phyloP scores from a whole-genome alignment of 1,140 invertebrate genomes.

The Mycetomoellerius zeteki region DNA sequence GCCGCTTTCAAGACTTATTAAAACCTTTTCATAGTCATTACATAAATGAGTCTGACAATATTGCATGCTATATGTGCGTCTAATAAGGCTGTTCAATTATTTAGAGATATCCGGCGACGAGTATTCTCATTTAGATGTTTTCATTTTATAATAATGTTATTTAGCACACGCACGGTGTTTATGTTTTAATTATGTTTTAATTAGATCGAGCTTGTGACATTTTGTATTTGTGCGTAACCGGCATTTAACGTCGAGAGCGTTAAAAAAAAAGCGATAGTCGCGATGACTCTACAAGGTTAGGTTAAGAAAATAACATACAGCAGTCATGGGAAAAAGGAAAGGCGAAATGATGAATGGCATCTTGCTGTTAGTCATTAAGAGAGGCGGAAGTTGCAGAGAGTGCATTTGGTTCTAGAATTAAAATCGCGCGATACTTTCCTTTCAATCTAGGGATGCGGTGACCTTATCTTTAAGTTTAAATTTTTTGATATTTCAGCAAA shows the following conservation, averaged over 20 bases:
- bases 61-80: constrained; percentile 43
- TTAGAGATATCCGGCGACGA: constrained; percentile 37
- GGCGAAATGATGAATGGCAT: constrained; percentile 15
- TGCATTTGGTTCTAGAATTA: constrained; percentile 38
- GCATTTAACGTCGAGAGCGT: neutral
- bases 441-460: neutral
- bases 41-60: constrained; percentile 22
- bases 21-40: constrained; percentile 49
- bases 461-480: too few species aligned
- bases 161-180: neutral
- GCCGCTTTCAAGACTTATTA: constrained; percentile 38
- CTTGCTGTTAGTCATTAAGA: constrained; percentile 27
- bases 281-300: constrained; percentile 10
- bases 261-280: neutral
- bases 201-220: neutral
- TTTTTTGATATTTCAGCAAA: too few species aligned
- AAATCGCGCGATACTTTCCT: neutral
- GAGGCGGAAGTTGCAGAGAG: constrained; percentile 34
- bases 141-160: constrained; percentile 23
- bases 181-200: constrained; percentile 33
- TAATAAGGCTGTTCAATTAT: constrained; percentile 50
- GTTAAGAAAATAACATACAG: neutral
- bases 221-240: neutral
- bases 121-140: constrained; percentile 7
- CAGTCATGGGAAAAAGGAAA: constrained; percentile 36